Percentiles rank a stretch among this genome's conserved stretches.
Evolutionary conservation across 2,113 vertebrate genomes (phyloP).

Genomic region (Gambusia holbrooki): DNA sequence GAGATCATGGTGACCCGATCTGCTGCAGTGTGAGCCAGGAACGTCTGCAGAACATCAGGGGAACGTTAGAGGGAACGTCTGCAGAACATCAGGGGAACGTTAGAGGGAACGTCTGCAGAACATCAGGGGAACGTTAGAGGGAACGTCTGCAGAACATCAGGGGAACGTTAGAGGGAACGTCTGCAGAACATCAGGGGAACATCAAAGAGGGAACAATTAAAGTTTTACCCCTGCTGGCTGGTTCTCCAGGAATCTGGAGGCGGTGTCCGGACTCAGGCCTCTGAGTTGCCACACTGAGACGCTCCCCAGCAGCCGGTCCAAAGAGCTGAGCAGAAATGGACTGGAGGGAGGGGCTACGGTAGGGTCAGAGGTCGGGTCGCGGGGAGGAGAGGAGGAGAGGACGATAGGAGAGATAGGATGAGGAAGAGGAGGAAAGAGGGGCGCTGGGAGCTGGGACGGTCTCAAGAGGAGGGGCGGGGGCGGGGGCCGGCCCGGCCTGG

Average conservation of each 20-base stretch:
- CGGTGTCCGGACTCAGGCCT: constrained; percentile 78
- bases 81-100: no score
- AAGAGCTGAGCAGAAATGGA: constrained; percentile 70
- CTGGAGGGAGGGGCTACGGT: not conserved
- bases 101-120: constrained; percentile 79
- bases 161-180: no score
- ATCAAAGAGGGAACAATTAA: no score
- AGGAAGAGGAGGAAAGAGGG: constrained; percentile 39
- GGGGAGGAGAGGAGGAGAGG: not conserved
- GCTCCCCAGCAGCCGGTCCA: constrained; percentile 88
- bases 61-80: no score
- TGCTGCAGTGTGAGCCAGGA: constrained; percentile 65
- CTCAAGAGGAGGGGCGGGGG: constrained; percentile 33
- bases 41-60: constrained; percentile 65
- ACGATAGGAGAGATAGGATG: constrained; percentile 16
- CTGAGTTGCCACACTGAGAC: constrained; percentile 88
- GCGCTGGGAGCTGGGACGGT: constrained; percentile 45
- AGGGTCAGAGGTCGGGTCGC: not conserved
- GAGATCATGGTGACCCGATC: constrained; percentile 79
- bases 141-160: no score
- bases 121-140: constrained; percentile 29
- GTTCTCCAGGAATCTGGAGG: constrained; percentile 75
- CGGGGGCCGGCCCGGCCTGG: constrained; percentile 52
- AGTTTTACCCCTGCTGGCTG: constrained; percentile 86
- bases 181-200: no score